phyloP scores from a whole-genome alignment of 1,140 invertebrate species.

The Globodera ellingtonae region DNA sequence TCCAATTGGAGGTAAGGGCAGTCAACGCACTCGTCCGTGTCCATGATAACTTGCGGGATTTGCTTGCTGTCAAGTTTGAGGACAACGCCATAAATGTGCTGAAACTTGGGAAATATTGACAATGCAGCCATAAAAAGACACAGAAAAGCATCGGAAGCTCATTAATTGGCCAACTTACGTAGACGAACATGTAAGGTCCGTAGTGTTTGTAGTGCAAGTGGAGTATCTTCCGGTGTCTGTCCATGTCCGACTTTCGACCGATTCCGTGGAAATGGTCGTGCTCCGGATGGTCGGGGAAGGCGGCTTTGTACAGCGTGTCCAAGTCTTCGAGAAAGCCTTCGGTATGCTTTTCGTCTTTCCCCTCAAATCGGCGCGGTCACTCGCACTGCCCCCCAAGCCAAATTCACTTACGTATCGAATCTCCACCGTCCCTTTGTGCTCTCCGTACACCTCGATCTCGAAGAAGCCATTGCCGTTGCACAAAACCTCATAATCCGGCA shows the following conservation, averaged over 20 bases:
- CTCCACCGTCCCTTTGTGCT: constrained; percentile 6
- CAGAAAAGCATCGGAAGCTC: neutral
- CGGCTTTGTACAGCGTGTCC: constrained; percentile 6
- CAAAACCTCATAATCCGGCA: neutral
- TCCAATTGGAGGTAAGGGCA: constrained; percentile 6
- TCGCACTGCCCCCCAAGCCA: neutral
- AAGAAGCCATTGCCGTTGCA: constrained; percentile 8
- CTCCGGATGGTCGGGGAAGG: neutral
- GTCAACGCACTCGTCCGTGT: constrained; percentile 2
- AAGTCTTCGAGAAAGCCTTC: constrained; percentile 5
- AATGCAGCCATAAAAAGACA: neutral
- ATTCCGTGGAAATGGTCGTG: neutral
- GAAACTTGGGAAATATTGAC: neutral
- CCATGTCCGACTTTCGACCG: neutral
- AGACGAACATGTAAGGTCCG: constrained; percentile 9
- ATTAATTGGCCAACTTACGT: constrained; percentile 4
- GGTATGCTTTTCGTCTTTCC: neutral
- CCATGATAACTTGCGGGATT: neutral
- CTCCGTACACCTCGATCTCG: constrained; percentile 7
- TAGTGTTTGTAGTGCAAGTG: constrained; percentile 4
- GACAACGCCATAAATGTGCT: constrained; percentile 16
- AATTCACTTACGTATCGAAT: neutral
- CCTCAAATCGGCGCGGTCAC: neutral
- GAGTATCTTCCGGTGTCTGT: neutral
- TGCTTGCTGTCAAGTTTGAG: neutral